phyloP scores from a whole-genome alignment of 2,113 vertebrate species.

The Halcyon senegalensis region DNA sequence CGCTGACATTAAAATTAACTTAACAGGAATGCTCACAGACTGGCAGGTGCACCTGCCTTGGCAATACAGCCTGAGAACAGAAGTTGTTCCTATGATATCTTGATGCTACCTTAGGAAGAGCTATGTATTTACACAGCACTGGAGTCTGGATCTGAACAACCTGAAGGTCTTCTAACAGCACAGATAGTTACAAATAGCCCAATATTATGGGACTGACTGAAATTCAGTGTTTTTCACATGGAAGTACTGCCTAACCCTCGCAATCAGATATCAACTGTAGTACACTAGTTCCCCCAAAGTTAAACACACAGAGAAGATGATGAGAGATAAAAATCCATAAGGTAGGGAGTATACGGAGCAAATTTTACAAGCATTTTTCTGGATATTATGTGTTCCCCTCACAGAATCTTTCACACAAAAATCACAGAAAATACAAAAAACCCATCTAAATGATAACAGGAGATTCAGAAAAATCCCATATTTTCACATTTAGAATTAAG shows the following conservation, averaged over 20 bases:
- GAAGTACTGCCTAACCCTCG: background rate
- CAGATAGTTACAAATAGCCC: background rate
- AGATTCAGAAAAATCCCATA: background rate
- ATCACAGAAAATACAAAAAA: background rate
- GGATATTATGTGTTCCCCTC: background rate
- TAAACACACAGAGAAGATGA: background rate
- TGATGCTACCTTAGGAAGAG: background rate
- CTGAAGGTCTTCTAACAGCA: background rate
- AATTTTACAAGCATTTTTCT: background rate
- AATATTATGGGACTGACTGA: background rate
- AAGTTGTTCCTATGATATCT: background rate
- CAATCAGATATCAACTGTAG: background rate
- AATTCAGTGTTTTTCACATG: background rate
- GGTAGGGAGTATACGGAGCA: background rate
- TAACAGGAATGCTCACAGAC: slow-evolving; percentile 13
- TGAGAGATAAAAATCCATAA: background rate
- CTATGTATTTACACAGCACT: background rate
- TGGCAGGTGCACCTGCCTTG: background rate
- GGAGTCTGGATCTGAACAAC: background rate
- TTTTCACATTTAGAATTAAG: background rate
- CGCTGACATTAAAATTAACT: background rate
- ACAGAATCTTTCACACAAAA: background rate
- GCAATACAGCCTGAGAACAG: slow-evolving; percentile 11
- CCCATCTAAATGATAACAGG: background rate
- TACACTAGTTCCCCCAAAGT: background rate